Evolutionary conservation across 2,113 vertebrate species (phyloP).

Genomic region (Eubucco bourcierii): DNA sequence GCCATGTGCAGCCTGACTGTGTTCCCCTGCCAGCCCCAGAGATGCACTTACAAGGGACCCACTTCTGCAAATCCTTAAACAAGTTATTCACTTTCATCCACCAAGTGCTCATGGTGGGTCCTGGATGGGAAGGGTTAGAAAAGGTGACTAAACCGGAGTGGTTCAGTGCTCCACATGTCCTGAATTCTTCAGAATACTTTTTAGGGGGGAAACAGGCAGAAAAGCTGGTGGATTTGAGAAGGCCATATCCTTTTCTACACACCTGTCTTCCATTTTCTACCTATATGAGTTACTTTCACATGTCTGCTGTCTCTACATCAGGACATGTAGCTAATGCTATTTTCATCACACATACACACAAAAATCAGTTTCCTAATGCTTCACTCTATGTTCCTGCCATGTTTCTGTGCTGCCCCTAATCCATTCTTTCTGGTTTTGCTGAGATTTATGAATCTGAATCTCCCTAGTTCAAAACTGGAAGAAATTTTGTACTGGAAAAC

Average conservation of each 20-base stretch:
- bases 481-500: background rate
- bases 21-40: background rate
- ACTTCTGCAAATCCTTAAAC: fast-evolving
- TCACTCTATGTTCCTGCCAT: background rate
- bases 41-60: background rate
- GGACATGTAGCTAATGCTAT: background rate
- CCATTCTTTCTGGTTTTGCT: background rate
- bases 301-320: background rate
- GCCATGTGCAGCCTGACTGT: background rate
- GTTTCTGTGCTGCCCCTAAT: background rate
- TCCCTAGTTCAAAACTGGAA: background rate
- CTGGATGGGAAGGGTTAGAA: background rate
- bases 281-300: background rate
- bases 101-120: background rate
- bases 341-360: background rate
- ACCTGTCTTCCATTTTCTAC: background rate
- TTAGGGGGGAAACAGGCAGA: background rate
- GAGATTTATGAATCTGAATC: background rate
- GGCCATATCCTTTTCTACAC: background rate
- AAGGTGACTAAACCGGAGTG: background rate
- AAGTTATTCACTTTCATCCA: background rate
- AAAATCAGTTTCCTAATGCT: background rate
- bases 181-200: background rate
- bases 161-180: background rate
- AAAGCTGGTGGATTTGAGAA: background rate